phyloP scores from a whole-genome alignment of 2,113 vertebrate species.

The Myotis brandtii region DNA sequence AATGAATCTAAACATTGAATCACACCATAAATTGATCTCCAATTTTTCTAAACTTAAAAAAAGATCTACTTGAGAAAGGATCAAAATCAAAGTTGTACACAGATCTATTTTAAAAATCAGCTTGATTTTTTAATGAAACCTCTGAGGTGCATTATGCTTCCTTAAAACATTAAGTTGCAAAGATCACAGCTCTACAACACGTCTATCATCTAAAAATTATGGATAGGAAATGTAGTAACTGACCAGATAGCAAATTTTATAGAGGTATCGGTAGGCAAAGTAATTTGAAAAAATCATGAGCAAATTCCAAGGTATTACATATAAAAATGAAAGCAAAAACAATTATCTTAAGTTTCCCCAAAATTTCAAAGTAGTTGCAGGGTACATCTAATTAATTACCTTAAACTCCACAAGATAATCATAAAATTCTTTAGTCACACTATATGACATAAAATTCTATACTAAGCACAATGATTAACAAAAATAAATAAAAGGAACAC shows the following conservation, averaged over 20 bases:
- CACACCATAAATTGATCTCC: constrained; percentile 55
- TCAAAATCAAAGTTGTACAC: constrained; percentile 48
- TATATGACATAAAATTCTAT: constrained; percentile 46
- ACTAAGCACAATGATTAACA: constrained; percentile 53
- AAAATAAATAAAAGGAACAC: constrained; percentile 56
- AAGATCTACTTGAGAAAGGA: constrained; percentile 47
- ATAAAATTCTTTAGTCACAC: constrained; percentile 47
- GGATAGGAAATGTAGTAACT: constrained; percentile 41
- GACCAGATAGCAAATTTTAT: constrained; percentile 12
- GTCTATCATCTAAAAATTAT: not conserved
- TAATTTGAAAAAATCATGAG: constrained; percentile 51
- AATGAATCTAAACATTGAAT: constrained; percentile 62
- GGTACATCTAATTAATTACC: constrained; percentile 24
- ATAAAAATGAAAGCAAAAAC: constrained; percentile 59
- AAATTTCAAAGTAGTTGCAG: constrained; percentile 50
- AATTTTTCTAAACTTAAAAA: constrained; percentile 56
- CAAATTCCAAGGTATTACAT: constrained; percentile 52
- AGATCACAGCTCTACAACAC: not conserved
- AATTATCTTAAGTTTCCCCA: constrained; percentile 35
- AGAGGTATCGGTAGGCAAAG: not conserved
- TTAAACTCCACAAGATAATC: constrained; percentile 40
- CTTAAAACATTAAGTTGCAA: constrained; percentile 29
- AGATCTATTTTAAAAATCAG: constrained; percentile 20
- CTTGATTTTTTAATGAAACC: constrained; percentile 53
- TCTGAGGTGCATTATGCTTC: not conserved